Evolutionary conservation across 2,113 vertebrate genomes (phyloP), one percentile per base, ranked within the genome.

Genomic region (Orycteropus afer): DNA sequence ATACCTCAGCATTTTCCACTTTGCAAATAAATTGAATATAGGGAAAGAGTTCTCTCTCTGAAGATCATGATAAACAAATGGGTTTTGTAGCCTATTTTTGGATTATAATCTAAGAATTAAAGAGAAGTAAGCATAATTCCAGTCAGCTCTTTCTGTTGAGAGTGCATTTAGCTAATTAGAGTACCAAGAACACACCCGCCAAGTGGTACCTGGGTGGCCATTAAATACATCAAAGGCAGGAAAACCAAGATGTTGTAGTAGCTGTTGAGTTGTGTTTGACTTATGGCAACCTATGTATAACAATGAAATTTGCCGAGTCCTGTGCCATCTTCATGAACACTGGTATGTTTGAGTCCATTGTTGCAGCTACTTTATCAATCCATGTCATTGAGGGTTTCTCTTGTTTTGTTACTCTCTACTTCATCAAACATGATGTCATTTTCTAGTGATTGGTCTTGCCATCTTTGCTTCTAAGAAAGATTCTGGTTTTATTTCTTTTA

Each of bases 171-270:
- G 65, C 88, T 86, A 94, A 71, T 76, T 49, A 18, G 4, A 76
- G 27, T 47, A 82, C 57, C 27, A 78, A 88, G 55, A 84, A 82
- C 83, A 27, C 4, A 59, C 55, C 53, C 90, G 83, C 51, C 53
- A 92, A 89, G 86, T 91, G 76, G 42, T 71, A 76, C 85, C 85
- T 89, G 79, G 83, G 65, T 88, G 94, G 87, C 59, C 67, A 65
- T 65, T 91, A 86, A 94, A 67, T 93, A 96, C 84, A 95, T 91
- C 91, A 94, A 97, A 96, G 86, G 47, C 77, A 45, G 65, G 86
- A 82, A 71, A 84, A 79, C 17, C 82, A 1, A 65, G 93, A 80
- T 25, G 90, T 71, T n/a, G 67, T 34, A 63, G 61, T 40, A 20
- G 69, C 69, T 71, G 13, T 3, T 37, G 69, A 40, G 69, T 71